Conservation (phyloP, 92 coral and sea anemone species). For the Diadumene lineata region DNA sequence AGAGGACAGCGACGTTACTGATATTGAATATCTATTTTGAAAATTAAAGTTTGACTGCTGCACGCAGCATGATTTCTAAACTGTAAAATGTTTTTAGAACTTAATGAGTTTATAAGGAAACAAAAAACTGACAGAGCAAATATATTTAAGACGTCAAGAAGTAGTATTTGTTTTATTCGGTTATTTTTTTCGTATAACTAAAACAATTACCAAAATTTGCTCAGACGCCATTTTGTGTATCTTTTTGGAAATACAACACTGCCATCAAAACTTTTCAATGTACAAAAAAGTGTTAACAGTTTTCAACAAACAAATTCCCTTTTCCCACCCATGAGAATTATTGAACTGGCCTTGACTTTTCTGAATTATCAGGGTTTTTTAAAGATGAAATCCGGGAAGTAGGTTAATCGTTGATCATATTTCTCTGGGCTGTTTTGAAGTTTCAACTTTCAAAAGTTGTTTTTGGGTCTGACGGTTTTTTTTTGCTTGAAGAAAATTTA, state of each 20-base stretch:
- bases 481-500: too few species aligned
- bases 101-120: not conserved
- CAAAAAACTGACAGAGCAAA: slow-evolving; percentile 1
- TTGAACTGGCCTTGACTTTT: not conserved
- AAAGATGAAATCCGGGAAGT: not conserved
- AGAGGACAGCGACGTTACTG: not conserved
- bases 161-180: not conserved
- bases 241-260: not conserved
- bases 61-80: not conserved
- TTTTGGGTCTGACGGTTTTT: not conserved
- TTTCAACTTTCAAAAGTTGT: not conserved
- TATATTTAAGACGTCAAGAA: not conserved
- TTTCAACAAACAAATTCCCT: not conserved
- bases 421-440: not conserved
- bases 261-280: not conserved
- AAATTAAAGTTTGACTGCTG: slow-evolving; percentile 1
- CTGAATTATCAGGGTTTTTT: not conserved
- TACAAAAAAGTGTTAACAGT: not conserved
- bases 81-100: not conserved
- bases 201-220: not conserved
- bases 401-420: not conserved
- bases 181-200: not conserved
- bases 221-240: not conserved
- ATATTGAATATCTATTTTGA: not conserved
- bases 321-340: not conserved